Conservation (phyloP, 2,888 invertebrate species). For the Endomychus coccineus region DNA sequence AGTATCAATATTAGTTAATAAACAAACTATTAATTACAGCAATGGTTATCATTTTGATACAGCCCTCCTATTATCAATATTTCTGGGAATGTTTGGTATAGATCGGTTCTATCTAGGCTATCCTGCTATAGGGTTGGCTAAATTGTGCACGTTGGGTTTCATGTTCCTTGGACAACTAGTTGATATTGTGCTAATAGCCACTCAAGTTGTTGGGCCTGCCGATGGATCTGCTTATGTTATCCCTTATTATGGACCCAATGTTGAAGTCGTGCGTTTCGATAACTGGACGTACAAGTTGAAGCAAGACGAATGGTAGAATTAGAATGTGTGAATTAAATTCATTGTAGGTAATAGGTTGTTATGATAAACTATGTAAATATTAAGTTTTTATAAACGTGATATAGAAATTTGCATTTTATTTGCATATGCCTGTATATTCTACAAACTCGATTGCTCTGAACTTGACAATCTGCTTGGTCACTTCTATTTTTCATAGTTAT, state of each 20-base stretch:
- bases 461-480: too few relatives aligned
- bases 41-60: slow-evolving; percentile 93
- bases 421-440: too few relatives aligned
- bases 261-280: slow-evolving; percentile 71
- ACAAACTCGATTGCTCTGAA: too few relatives aligned
- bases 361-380: too few relatives aligned
- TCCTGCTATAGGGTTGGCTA: slow-evolving; percentile 88
- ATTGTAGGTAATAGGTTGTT: too few relatives aligned
- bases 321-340: too few relatives aligned
- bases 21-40: slow-evolving; percentile 46
- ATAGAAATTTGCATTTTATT: too few relatives aligned
- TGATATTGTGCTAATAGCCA: slow-evolving; percentile 92
- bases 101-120: slow-evolving; percentile 99
- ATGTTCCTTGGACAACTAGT: slow-evolving; percentile 92
- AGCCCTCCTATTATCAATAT: slow-evolving; percentile 86
- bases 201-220: slow-evolving; percentile 87
- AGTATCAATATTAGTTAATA: slow-evolving; percentile 1
- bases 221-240: slow-evolving; percentile 93
- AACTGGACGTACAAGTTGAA: slow-evolving; percentile 78
- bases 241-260: slow-evolving; percentile 86
- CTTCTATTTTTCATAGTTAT: too few relatives aligned
- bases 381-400: too few relatives aligned
- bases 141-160: slow-evolving; percentile 92
- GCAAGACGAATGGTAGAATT: slow-evolving; percentile 64
- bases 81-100: slow-evolving; percentile 95